Evolutionary conservation across 2,797 vertebrate species (phyloP), one percentile per base, ranked within the genome.

Genomic region (Phataginus tetradactyla): DNA sequence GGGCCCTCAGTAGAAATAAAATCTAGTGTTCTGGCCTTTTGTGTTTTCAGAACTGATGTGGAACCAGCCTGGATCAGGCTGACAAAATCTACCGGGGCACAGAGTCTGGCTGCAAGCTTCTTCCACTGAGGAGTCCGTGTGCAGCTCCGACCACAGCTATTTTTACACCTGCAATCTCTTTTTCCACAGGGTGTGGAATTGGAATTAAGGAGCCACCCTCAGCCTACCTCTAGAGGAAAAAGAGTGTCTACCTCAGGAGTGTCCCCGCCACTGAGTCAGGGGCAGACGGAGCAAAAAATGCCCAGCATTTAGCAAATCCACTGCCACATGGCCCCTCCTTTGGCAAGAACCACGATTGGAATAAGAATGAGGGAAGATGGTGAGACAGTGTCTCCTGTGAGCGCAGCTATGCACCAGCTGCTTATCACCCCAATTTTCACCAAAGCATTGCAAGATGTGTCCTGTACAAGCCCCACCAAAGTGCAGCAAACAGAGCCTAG

Each of bases 361-460:
- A 37, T 42, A 61, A 81, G 21, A 71, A 11, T 11, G 20, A 66
- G 12, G 32, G 12, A n/a, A 59, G 57, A 49, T 51, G 17, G 59
- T 3, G 0, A 77, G 55, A 68, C 20, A 32, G 1, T 15, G 8
- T 79, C 39, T 59, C 8, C 37, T 21, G 3, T 42, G 8, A 84
- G 34, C 5, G 14, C 34, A 42, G 61, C 29, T 59, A 9, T 9
- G 4, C 25, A 71, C 59, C 4, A 6, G 37, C 29, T 51, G 5
- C 23, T 32, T 7, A n/a, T 8, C 45, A 59, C 61, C 80, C 59
- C 49, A 20, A 20, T 77, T 20, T 27, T 85, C 29, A 25, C 27
- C 39, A 51, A 39, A 53, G 4, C 1, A 34, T 13, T 21, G 0
- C 0, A 0, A 55, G 2, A 23, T 29, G 10, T 7, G 32, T 2